Base-by-base conservation (phyloP, 2,888 invertebrate species). In the Pyrochroa serraticornis region DNA sequence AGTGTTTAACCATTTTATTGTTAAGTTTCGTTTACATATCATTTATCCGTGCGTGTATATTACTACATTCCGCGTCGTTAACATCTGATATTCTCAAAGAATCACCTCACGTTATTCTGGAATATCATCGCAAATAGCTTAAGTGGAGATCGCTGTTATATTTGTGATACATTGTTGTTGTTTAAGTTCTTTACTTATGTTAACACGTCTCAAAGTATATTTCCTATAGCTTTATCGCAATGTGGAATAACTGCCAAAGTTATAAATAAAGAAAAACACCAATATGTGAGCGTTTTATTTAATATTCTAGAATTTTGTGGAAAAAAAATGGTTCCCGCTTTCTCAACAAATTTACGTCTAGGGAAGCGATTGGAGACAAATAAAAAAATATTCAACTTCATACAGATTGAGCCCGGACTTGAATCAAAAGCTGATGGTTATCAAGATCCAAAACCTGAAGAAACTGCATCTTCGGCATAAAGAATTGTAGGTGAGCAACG, bases 211-310 rank as follows among this genome's bases (percentile, higher is more conserved):
- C 45, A 58, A 46, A 58, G 45, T 56, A 59, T 62, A 62, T 60
- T 58, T 62, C 55, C 51, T 36, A 22, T 56, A 60, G 56, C 56
- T 58, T 60, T 35, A 52, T 39, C 41, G 56, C 56, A 59, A 57
- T 63, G 59, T 61, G 63, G 49, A 58, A 62, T 60, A 67, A 67
- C 68, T 68, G 67, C 67, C 67, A 67, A 66, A 65, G 67, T 66
- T 61, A 61, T 22, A 22, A 22, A 67, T 55, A 61, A 60, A 58
- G 31, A 38, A 36, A 45, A 33, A 49, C 34, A 38, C 33, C 39
- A 45, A 56, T 35, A 6, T 35, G 6, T 6, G 2, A 3, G 2
- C 6, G 36, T 6, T 10, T 35, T 10, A n/a, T 22, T 22, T n/a
- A n/a, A n/a, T n/a, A n/a, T n/a, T n/a, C n/a, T n/a, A n/a, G n/a